Base-by-base conservation (phyloP, 92 coral and sea anemone species). In the Heliopora coerulea region DNA sequence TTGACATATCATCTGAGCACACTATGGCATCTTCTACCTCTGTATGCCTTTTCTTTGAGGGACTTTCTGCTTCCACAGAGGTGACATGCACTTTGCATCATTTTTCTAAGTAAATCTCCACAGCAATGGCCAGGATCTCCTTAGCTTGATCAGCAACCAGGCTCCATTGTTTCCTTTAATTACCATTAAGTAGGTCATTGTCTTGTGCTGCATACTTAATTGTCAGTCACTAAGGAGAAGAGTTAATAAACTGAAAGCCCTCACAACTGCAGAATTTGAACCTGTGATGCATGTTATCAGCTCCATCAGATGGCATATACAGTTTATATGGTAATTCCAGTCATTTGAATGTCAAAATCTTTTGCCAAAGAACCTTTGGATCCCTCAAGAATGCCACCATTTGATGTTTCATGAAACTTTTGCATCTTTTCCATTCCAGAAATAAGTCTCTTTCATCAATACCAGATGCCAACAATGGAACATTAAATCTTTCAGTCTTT, bases 51-150 rank as follows among this genome's bases (percentile, higher is more conserved):
- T 46, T 46, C 15, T 46, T 46, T 6, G 54, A 64, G 40, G 11
- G 19, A 0, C 46, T 52, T 0, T 62, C 62, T 50, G 48, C 81
- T 17, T 64, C 65, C 63, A 77, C 67, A 74, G 81, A 25, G 23
- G 8, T 77, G 52, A 46, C 14, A 6, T 46, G 52, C 7, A 46
- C 52, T 46, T 46, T 15, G 52, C 52, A n/a, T 15, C n/a, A 6
- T 46, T 46, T 15, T 46, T 15, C 52, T n/a, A 46, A 6, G 52
- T 46, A 46, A 2, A 15, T 46, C 15, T 46, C 12, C n/a, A 46
- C 7, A 2, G 52, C 52, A 46, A 10, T 10, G 52, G 7, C 3
- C 2, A 46, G 52, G 15, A 46, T 46, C n/a, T 46, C 12, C n/a
- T 15, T 46, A 15, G 52, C n/a, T 46, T n/a, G 52, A 6, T 46